Evolutionary conservation across 2,797 vertebrate species (phyloP), one percentile per base, ranked within the genome.

Genomic region (Amblyraja radiata): DNA sequence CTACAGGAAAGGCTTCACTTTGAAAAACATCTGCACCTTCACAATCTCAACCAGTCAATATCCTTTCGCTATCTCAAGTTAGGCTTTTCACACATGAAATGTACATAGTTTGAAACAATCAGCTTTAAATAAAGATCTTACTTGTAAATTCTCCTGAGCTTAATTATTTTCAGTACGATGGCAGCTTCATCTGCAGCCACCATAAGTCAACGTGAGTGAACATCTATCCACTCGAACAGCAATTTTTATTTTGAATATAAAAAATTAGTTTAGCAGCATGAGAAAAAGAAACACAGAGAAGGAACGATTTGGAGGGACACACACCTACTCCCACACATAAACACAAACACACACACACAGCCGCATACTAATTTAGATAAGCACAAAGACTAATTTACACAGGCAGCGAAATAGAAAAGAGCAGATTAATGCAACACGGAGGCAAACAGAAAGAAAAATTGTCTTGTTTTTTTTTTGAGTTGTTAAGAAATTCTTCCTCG

Each of bases 111-210:
- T 88, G 84, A 88, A 36, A 21, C n/a, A 68, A 88, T 88, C 84
- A 36, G 16, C 61, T 88, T 88, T 68, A 88, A 88, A 88, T 88
- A 88, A 88, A 88, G 63, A 88, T 88, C 84, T 88, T 65, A 88
- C n/a, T 88, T 18, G 61, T 32, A 68, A 88, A 88, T 63, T 88
- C 84, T 88, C 84, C 84, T 18, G 84, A 88, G 84, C 63, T 88
- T 88, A 88, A 88, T 88, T 88, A 88, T 65, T 36, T 88, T 88
- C 84, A 88, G 84, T 32, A 68, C 9, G 65, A 88, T 88, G 63
- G 84, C 63, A 88, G 84, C 61, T 21, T 36, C 63, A 68, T 65
- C 65, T 32, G 16, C 61, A 32, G 63, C 68, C 84, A 36, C n/a
- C 32, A 88, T 63, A 23, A 88, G 84, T 68, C 65, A 61, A 88